These are phyloP conservation scores for Ophonus ardosiacus DNA, from an alignment of 2,888 invertebrate genomes.

Conservation along the genomic window DNA sequence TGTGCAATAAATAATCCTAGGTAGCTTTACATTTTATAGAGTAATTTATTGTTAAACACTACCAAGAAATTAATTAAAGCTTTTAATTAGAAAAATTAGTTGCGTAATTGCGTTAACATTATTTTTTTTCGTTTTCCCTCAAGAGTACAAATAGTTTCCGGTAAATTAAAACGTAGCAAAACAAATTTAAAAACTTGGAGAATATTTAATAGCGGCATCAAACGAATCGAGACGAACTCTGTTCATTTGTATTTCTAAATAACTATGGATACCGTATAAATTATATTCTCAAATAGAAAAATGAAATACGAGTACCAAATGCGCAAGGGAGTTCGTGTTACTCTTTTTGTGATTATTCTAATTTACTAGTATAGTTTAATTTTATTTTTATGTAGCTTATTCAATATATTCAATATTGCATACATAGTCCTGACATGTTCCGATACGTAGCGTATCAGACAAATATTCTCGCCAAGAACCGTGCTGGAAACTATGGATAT, in stretches of 20 bases:
- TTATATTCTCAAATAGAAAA: no score
- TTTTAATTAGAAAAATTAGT: neutral
- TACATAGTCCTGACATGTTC: no score
- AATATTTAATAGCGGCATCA: neutral
- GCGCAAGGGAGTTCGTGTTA: no score
- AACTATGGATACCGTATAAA: neutral
- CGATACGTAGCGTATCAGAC: no score
- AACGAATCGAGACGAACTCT: conserved; percentile 11
- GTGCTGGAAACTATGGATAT: no score
- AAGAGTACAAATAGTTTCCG: neutral
- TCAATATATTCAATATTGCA: no score
- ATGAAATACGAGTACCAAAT: no score
- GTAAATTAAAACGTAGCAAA: neutral
- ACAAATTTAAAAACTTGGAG: neutral
- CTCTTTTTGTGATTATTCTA: no score
- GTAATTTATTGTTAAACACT: neutral
- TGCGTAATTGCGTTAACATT: neutral
- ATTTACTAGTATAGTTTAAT: no score
- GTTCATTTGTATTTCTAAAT: conserved; percentile 32
- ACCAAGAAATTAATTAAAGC: neutral
- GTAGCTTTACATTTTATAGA: neutral
- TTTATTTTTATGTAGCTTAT: no score
- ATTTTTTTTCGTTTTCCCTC: neutral
- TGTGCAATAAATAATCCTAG: neutral
- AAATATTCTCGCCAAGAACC: no score